These are phyloP conservation scores for Dinocampus coccinellae DNA, from an alignment of 2,888 invertebrate species.

Conservation along the genomic window DNA sequence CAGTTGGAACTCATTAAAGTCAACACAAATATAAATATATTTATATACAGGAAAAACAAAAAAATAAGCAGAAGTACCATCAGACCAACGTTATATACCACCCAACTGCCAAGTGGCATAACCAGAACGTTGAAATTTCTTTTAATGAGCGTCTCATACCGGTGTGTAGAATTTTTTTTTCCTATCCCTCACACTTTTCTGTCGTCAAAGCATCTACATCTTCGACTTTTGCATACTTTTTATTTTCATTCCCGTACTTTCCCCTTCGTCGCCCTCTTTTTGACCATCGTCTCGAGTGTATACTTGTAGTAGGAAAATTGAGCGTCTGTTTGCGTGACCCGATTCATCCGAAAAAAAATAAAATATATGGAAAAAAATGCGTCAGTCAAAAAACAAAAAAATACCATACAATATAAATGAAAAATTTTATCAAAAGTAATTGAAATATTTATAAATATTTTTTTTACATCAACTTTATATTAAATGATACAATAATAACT, in stretches of 20 bases:
- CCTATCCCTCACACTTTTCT: not conserved
- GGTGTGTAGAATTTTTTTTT: slow-evolving; percentile 23
- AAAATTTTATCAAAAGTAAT: too few relatives aligned
- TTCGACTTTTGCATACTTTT: slow-evolving; percentile 18
- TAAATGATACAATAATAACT: too few relatives aligned
- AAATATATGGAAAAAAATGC: not conserved
- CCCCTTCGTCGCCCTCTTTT: not conserved
- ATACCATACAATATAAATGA: too few relatives aligned
- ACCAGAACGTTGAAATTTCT: slow-evolving; percentile 52
- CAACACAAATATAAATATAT: slow-evolving; percentile 4
- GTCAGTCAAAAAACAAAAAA: not conserved
- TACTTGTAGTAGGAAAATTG: slow-evolving; percentile 19
- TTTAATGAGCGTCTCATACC: slow-evolving; percentile 50
- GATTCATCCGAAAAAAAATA: slow-evolving; percentile 4
- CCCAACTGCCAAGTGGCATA: slow-evolving; percentile 43
- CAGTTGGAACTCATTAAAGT: slow-evolving; percentile 28
- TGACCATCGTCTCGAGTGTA: not conserved
- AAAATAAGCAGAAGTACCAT: slow-evolving; percentile 21
- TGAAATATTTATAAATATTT: too few relatives aligned
- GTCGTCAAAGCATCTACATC: slow-evolving; percentile 27
- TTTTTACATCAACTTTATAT: too few relatives aligned
- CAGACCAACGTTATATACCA: slow-evolving; percentile 41
- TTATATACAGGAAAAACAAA: not conserved
- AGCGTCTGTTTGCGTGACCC: not conserved
- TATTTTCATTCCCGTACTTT: slow-evolving; percentile 18